phyloP scores from a whole-genome alignment of 2,113 vertebrate species.

The Tylochromis polylepis region DNA sequence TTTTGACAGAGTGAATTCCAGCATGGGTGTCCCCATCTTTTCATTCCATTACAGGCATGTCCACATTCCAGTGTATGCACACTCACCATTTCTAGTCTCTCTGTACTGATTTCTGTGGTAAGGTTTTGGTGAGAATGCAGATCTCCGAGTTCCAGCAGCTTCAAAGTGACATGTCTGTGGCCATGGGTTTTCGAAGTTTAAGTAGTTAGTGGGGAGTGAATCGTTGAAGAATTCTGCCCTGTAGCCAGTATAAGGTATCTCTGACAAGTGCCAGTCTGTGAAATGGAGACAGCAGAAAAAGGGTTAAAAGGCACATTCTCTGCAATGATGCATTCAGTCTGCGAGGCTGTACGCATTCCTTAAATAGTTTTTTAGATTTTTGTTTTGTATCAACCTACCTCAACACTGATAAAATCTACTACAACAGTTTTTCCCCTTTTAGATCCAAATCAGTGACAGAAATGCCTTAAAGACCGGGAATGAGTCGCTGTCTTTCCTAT shows the following conservation, averaged over 20 bases:
- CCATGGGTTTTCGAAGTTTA: neutral
- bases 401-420: neutral
- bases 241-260: fast-evolving
- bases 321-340: neutral
- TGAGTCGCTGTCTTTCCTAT: too few relatives aligned
- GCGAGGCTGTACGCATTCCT: neutral
- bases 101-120: neutral
- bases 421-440: neutral
- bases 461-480: fast-evolving
- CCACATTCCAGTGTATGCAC: fast-evolving
- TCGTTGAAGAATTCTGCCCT: neutral
- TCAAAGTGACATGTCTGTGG: neutral
- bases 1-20: neutral
- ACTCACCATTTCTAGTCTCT: neutral
- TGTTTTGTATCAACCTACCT: fast-evolving
- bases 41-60: neutral
- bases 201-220: neutral
- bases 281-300: neutral
- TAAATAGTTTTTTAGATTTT: neutral
- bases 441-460: neutral
- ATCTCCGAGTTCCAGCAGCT: neutral
- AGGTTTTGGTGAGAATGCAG: neutral
- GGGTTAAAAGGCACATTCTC: fast-evolving
- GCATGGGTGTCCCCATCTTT: fast-evolving
- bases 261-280: neutral